phyloP scores from a whole-genome alignment of 2,797 vertebrate genomes.

The Pempheris klunzingeri region DNA sequence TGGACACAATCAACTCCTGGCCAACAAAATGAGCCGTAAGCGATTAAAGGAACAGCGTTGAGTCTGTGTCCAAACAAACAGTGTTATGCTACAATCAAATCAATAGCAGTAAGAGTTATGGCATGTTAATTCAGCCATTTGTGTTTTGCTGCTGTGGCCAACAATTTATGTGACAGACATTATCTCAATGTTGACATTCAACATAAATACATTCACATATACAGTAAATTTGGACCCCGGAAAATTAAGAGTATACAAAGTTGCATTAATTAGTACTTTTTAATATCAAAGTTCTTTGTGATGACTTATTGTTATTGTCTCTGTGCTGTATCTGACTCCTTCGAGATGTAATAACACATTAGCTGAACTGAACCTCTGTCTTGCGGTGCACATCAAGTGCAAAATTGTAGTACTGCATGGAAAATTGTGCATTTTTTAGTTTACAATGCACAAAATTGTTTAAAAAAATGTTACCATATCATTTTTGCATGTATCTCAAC shows the following conservation, averaged over 20 bases:
- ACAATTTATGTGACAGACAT: background rate
- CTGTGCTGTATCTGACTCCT: background rate
- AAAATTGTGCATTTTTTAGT: background rate
- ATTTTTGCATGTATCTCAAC: background rate
- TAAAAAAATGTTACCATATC: background rate
- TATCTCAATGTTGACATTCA: conserved; percentile 1
- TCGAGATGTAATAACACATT: background rate
- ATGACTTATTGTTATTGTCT: conserved; percentile 15
- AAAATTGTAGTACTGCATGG: background rate
- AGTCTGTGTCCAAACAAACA: conserved; percentile 37
- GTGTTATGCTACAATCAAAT: conserved; percentile 26
- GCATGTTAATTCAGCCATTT: conserved; percentile 13
- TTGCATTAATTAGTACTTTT: background rate
- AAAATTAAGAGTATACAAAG: conserved; percentile 23
- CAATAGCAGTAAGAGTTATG: background rate
- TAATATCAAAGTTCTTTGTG: background rate
- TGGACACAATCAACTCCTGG: conserved; percentile 63
- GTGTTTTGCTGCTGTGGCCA: background rate
- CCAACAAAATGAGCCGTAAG: conserved; percentile 23
- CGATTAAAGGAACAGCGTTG: background rate
- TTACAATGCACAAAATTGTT: background rate
- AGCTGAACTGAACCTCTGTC: conserved; percentile 2
- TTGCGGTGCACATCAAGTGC: background rate
- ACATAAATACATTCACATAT: conserved; percentile 49
- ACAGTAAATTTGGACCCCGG: background rate